Base-by-base conservation (phyloP, 2,888 invertebrate genomes). In the Tortrix viridana region DNA sequence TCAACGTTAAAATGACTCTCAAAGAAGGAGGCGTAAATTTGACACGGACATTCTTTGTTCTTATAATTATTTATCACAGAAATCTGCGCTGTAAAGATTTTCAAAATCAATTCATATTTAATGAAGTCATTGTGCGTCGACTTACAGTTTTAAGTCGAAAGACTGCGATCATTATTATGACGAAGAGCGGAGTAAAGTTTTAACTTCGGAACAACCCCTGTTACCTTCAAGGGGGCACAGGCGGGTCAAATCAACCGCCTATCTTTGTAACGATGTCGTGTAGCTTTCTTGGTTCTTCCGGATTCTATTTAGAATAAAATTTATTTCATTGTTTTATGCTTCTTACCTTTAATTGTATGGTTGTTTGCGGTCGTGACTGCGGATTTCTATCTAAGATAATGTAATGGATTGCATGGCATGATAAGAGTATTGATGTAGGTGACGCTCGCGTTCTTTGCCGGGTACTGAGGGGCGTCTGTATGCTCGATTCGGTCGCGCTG, bases 401-500 rank as follows among this genome's bases (percentile, higher is more conserved):
- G 53, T 60, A 53, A 38, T 53, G 47, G 46, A 52, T 52, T 52
- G 44, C 26, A 43, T 44, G 16, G 32, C 19, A 22, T 50, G 61
- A 50, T 56, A 61, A 50, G 44, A 38, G 56, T 23, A 62, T 50
- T 5, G 56, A 52, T 46, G 56, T 26, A 22, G 32, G 56, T 19
- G 26, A 46, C 50, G 56, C 47, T 53, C 22, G 37, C 48, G 37
- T 38, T 66, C 49, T 57, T 62, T 60, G 65, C 57, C 46, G 38
- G 56, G 56, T 48, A 60, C 49, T 56, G 57, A 66, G 61, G 67
- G 65, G 66, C 63, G 67, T 78, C 77, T 74, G 75, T 79, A 80
- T 75, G 73, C 76, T 75, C 75, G 83, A 84, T 82, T 82, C 80
- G 80, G 78, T 79, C 72, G 74, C 79, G 72, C 77, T 75, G 75